Evolutionary conservation across 2,113 vertebrate species (phyloP), one percentile per base, ranked within the genome.

Genomic region (Agelaius tricolor): DNA sequence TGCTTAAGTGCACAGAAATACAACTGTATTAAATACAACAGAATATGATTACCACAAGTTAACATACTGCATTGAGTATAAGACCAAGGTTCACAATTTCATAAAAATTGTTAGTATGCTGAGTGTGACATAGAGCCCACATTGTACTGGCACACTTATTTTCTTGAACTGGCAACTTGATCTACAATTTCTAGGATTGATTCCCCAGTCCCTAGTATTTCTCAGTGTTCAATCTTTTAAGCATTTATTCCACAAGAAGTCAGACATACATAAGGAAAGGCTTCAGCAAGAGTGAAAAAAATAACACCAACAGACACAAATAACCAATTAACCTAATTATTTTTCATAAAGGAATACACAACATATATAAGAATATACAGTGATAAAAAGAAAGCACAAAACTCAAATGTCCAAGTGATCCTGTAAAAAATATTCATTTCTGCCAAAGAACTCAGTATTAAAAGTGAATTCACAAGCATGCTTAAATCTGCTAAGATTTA

Each of bases 1-100:
- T 96, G 93, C 94, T 95, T 95, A 97, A 96, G 92, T 78, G 55
- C 94, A 87, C 82, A 96, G 93, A 97, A 97, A 81, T 87, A 81
- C 30, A 94, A 96, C 59, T 81, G 28, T 71, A 78, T 63, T 96
- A 94, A 92, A 84, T 83, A 91, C 57, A 69, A 92, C 91, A 96
- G 41, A 93, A 81, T 75, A 95, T 90, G 87, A 95, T 87, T 95
- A 95, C 77, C 74, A 89, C 76, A 94, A 93, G 52, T 41, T 93
- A 96, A 68, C 81, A 97, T 67, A 86, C 66, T 7, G 23, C 62
- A 90, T 11, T 65, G 41, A 95, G 65, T 57, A 75, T 66, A 96
- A 94, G 21, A 89, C 13, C 72, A 89, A 84, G 67, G 28, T 86
- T 91, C 66, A 39, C 37, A 37, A 37, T 94, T 96, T 94, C 3